Evolutionary conservation across 2,113 vertebrate species (phyloP), one percentile per base, ranked within the genome.

Genomic region (Microtus ochrogaster): DNA sequence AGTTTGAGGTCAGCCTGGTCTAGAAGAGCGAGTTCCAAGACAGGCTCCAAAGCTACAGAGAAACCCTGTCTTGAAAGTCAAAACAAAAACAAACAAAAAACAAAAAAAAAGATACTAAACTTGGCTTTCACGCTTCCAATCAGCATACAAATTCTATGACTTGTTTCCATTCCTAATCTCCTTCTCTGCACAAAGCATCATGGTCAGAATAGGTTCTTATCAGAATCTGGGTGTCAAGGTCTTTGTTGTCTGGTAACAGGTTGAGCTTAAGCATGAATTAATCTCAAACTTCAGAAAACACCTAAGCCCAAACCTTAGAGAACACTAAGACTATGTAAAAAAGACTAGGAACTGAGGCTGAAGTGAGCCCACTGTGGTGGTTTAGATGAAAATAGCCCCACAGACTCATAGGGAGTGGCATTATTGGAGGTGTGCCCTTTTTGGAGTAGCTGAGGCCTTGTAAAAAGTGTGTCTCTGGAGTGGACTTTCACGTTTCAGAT

Each of bases 181-280:
- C 3, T 90, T 73, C 81, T 90, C 47, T 36, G 28, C 41, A 55
- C 8, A 85, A 33, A 81, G 2, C 22, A 24, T 86, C 14, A 70
- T 68, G 16, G 28, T 95, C 21, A 91, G 74, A 77, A 77, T 83
- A 28, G 89, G 74, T 39, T 89, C 63, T 93, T 97, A 41, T 79
- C 52, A 66, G 0, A 86, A 47, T 0, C 1, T 84, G 9, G 22
- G 44, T 94, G 74, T 66, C 95, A 63, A 72, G 77, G 49, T 79
- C 26, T 89, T 72, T 72, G 55, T 85, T 97, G 82, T 92, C 92
- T 93, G 36, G 89, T 26, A 70, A 74, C 55, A 96, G 78, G 58
- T 91, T 94, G 16, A 94, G 73, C 55, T 96, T 93, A 95, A 95
- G 86, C 66, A 93, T 33, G 63, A 91, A 58, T 83, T 96, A 76